Evolutionary conservation across 2,113 vertebrate genomes (phyloP).

Genomic region (Amphilophus citrinellus): DNA sequence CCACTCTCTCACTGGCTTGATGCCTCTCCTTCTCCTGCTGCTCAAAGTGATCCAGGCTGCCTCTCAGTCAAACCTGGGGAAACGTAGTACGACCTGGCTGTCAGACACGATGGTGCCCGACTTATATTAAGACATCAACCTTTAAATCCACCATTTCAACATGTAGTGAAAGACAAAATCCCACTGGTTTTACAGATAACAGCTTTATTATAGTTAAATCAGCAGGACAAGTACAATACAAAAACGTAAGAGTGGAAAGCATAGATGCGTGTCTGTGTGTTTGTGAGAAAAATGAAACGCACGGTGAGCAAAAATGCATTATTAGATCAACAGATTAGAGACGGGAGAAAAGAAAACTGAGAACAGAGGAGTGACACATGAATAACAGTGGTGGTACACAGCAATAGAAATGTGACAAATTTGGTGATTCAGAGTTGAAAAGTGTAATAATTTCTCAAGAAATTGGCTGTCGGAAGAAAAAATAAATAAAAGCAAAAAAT

Average conservation of each 20-base stretch:
- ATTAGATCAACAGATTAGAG: background rate
- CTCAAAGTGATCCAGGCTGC: constrained; percentile 46
- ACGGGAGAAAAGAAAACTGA: background rate
- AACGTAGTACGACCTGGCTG: constrained; percentile 51
- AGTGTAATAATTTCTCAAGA: background rate
- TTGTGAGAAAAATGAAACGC: background rate
- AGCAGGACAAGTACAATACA: background rate
- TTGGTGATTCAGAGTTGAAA: background rate
- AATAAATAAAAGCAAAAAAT: background rate
- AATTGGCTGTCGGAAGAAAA: background rate
- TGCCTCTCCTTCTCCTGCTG: constrained; percentile 29
- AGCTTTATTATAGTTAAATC: background rate
- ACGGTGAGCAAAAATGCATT: background rate
- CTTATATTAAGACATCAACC: constrained; percentile 44
- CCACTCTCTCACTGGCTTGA: constrained; percentile 47
- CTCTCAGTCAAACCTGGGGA: constrained; percentile 44
- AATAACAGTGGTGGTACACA: background rate
- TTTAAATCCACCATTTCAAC: constrained; percentile 63
- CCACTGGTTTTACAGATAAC: constrained; percentile 1
- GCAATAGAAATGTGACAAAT: background rate
- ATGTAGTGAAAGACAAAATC: constrained; percentile 4
- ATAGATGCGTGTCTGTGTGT: background rate
- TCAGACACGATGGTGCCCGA: constrained; percentile 22
- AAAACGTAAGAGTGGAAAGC: background rate
- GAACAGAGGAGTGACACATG: background rate